phyloP scores from a whole-genome alignment of 2,888 invertebrate species.

The Coronaproctus castanopsis region DNA sequence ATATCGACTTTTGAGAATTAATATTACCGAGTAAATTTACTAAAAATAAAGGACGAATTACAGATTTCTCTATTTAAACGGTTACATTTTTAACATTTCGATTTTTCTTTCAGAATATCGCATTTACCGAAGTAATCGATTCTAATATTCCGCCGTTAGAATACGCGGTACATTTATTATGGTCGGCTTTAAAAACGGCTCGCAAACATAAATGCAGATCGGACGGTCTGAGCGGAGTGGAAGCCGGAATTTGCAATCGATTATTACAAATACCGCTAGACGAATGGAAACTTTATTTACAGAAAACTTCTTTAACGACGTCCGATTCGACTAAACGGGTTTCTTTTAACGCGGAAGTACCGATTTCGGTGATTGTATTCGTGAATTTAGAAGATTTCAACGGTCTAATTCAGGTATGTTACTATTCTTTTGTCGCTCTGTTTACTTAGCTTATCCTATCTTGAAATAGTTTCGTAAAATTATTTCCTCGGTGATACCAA shows the following conservation, averaged over 20 bases:
- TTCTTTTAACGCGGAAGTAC: not conserved
- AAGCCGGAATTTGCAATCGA: not conserved
- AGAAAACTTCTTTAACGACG: not conserved
- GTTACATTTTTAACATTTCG: too few relatives aligned
- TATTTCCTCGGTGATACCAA: too few relatives aligned
- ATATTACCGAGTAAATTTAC: too few relatives aligned
- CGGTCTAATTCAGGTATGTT: too few relatives aligned
- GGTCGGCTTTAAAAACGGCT: not conserved
- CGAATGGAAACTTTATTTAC: not conserved
- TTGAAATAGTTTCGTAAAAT: too few relatives aligned
- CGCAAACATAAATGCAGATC: not conserved
- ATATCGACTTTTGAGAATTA: too few relatives aligned
- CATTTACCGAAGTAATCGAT: constrained; percentile 15
- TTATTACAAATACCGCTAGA: not conserved
- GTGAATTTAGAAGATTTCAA: too few relatives aligned
- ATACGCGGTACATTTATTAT: constrained; percentile 5
- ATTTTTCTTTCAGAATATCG: not conserved
- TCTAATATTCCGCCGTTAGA: constrained; percentile 13
- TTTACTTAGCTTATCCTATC: too few relatives aligned
- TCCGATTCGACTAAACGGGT: not conserved
- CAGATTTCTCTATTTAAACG: too few relatives aligned
- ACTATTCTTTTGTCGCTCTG: too few relatives aligned
- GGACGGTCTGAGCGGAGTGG: not conserved
- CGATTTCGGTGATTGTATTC: too few relatives aligned
- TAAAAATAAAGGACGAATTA: too few relatives aligned